Conservation (phyloP, 2,797 vertebrate genomes). For the Cyclopterus lumpus region DNA sequence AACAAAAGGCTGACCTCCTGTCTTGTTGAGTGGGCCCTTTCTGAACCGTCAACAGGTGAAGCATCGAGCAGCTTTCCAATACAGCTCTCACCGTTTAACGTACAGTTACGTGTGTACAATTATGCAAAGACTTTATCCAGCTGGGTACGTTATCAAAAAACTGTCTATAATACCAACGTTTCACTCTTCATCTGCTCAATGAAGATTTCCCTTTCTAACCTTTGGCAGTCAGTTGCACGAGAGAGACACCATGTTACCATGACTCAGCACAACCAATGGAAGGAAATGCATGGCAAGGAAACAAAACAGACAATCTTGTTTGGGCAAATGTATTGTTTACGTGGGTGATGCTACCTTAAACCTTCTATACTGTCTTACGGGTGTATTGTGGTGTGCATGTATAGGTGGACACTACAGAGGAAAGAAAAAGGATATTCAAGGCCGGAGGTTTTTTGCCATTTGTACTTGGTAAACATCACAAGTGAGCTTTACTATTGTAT, state of each 20-base stretch:
- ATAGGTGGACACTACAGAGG: background rate
- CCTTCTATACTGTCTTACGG: background rate
- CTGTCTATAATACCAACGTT: background rate
- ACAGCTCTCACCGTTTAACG: slow-evolving; percentile 25
- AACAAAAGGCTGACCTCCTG: slow-evolving; percentile 71
- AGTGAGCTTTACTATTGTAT: background rate
- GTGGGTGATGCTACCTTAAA: background rate
- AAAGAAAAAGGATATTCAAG: background rate
- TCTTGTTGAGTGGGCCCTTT: slow-evolving; percentile 49
- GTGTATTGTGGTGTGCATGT: background rate
- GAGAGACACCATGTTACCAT: background rate
- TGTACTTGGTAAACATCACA: background rate
- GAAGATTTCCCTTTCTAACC: background rate
- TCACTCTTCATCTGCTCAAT: background rate
- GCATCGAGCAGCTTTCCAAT: slow-evolving; percentile 47
- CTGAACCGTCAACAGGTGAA: slow-evolving; percentile 49
- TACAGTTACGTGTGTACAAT: background rate
- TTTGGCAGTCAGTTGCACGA: background rate
- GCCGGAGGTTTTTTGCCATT: background rate
- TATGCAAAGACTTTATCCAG: background rate
- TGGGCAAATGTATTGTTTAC: slow-evolving; percentile 4
- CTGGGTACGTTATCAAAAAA: background rate
- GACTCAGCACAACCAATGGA: slow-evolving; percentile 12
- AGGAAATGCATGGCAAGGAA: background rate
- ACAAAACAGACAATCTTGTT: background rate